Conservation (phyloP, 2,113 vertebrate genomes). For the Mungos mungo region DNA sequence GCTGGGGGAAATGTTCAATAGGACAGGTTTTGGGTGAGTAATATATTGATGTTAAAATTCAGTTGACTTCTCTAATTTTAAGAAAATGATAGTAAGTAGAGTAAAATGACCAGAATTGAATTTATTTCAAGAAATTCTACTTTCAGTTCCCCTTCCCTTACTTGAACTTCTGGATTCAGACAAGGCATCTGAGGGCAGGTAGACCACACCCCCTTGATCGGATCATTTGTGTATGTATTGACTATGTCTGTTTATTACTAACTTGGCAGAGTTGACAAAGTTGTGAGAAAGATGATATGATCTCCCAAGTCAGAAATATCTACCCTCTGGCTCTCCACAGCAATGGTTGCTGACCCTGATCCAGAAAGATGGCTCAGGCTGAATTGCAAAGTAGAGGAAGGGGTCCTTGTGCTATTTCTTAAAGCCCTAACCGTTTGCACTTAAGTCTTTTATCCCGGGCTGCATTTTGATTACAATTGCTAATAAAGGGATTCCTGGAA, state of each 20-base stretch:
- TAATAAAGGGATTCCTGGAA: neutral
- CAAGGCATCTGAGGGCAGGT: neutral
- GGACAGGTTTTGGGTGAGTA: neutral
- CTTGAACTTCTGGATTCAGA: neutral
- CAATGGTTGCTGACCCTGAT: neutral
- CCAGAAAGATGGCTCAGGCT: neutral
- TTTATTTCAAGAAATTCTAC: neutral
- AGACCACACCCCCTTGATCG: neutral
- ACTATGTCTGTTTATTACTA: neutral
- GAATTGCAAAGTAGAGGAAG: too few species aligned
- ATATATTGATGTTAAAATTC: neutral
- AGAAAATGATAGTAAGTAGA: neutral
- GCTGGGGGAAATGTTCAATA: neutral
- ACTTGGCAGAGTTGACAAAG: neutral
- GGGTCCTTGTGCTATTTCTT: neutral
- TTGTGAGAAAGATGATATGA: neutral
- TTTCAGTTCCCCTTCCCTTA: neutral
- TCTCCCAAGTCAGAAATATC: neutral
- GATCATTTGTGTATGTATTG: neutral
- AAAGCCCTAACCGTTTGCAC: neutral
- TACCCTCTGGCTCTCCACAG: neutral
- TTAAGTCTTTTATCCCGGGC: neutral
- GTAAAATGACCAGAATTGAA: neutral
- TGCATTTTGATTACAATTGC: neutral
- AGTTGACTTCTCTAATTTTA: conserved; percentile 20